Conservation (phyloP, 2,113 vertebrate genomes). For the Nycticorax nycticorax region DNA sequence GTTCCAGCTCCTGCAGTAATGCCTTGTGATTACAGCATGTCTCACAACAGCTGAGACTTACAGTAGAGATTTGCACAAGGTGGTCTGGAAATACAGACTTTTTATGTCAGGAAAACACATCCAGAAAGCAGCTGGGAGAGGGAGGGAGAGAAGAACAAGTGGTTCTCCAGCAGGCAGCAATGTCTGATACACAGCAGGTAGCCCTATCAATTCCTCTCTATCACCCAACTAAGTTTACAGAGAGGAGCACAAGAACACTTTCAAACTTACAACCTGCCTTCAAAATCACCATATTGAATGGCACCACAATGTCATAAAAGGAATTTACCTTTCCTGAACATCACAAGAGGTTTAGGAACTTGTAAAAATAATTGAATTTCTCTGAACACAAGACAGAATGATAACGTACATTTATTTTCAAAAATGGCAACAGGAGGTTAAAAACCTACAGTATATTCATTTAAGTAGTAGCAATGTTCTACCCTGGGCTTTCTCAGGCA, state of each 20-base stretch:
- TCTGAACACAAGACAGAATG: background rate
- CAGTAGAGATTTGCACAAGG: background rate
- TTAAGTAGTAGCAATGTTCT: background rate
- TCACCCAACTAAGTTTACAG: background rate
- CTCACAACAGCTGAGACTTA: background rate
- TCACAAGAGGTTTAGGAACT: background rate
- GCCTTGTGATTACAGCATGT: background rate
- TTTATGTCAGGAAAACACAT: background rate
- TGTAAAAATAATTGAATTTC: background rate
- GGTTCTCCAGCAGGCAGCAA: background rate
- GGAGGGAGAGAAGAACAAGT: background rate
- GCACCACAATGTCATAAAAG: background rate
- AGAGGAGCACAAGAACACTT: background rate
- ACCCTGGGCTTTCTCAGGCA: background rate
- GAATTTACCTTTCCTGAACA: background rate
- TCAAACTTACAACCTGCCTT: background rate
- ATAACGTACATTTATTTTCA: background rate
- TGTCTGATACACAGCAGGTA: background rate
- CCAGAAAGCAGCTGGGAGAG: background rate
- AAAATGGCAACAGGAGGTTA: background rate
- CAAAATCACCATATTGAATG: background rate
- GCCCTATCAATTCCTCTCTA: background rate
- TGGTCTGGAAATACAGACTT: background rate
- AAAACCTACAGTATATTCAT: background rate
- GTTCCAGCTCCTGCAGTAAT: background rate